These are phyloP conservation scores for Xylocopa sonorina DNA, from an alignment of 1,140 invertebrate species.

Conservation along the genomic window DNA sequence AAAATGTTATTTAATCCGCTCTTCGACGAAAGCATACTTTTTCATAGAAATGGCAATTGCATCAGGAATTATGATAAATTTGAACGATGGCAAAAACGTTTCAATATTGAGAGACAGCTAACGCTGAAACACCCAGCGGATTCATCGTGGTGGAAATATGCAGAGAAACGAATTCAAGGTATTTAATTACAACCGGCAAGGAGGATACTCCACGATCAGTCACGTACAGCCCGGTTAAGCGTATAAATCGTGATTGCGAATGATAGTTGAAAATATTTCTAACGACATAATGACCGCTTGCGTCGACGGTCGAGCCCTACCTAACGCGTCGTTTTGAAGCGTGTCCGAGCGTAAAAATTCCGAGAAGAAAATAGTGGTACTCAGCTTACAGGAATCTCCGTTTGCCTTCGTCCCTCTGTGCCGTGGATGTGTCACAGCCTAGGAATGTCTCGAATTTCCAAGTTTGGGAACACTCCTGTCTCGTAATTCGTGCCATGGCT, in stretches of 20 bases:
- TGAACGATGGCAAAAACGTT: too few species aligned
- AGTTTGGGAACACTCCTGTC: slow-evolving; percentile 65
- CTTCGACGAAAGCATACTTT: too few species aligned
- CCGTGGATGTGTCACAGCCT: slow-evolving; percentile 42
- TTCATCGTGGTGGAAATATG: neutral
- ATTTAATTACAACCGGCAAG: slow-evolving; percentile 26
- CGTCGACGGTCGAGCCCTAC: slow-evolving; percentile 36
- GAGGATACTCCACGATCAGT: slow-evolving; percentile 33
- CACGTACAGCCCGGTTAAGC: slow-evolving; percentile 47
- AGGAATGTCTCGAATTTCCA: slow-evolving; percentile 70
- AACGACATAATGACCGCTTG: slow-evolving; percentile 46
- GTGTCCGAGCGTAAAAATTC: slow-evolving; percentile 52
- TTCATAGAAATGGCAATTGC: too few species aligned
- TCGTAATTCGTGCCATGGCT: slow-evolving; percentile 64
- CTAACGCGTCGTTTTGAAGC: slow-evolving; percentile 40
- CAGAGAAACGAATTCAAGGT: slow-evolving; percentile 11
- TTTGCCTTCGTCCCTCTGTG: slow-evolving; percentile 55
- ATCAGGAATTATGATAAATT: too few species aligned
- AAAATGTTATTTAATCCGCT: too few species aligned
- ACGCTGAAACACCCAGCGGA: too few species aligned
- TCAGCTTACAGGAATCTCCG: slow-evolving; percentile 54
- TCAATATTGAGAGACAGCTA: too few species aligned
- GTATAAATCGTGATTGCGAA: slow-evolving; percentile 56
- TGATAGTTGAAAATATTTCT: slow-evolving; percentile 60
- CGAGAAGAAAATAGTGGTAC: slow-evolving; percentile 54